A percentile compares a stretch with the other conserved stretches of the same genome.
phyloP scores from a whole-genome alignment of 2,113 vertebrate genomes.

The Scartelaos histophorus region DNA sequence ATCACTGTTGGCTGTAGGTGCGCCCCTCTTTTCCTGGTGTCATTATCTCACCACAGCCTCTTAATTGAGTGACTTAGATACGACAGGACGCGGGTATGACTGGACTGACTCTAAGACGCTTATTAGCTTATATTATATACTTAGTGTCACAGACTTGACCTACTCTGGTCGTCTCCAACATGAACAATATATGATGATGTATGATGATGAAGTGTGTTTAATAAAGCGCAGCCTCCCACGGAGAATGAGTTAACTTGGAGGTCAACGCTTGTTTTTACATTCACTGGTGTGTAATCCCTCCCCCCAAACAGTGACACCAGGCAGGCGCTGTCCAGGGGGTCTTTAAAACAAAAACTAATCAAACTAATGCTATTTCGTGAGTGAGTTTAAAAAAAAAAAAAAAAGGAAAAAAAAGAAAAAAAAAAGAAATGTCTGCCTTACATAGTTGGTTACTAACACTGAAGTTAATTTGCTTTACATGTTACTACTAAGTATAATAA shows the following conservation, averaged over 20 bases:
- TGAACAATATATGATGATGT: background rate
- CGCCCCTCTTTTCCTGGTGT: background rate
- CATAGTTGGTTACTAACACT: too few relatives aligned
- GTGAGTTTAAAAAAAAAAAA: too few relatives aligned
- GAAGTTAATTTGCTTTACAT: too few relatives aligned
- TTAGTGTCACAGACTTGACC: slow-evolving; percentile 43
- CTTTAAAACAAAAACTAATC: background rate
- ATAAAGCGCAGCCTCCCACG: background rate
- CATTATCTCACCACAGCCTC: background rate
- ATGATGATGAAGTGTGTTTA: background rate
- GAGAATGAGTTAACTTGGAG: slow-evolving; percentile 9
- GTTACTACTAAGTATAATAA: too few relatives aligned
- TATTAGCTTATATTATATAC: slow-evolving; percentile 37
- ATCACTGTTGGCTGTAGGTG: too few relatives aligned
- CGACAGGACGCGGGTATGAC: slow-evolving; percentile 22
- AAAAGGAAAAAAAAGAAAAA: too few relatives aligned
- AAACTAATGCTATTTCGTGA: too few relatives aligned
- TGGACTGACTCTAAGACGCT: slow-evolving; percentile 47
- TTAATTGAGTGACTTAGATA: background rate
- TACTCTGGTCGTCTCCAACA: slow-evolving; percentile 26
- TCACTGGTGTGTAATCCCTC: background rate
- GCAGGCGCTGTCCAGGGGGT: background rate
- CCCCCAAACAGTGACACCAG: background rate
- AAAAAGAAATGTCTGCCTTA: too few relatives aligned
- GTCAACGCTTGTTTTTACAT: slow-evolving; percentile 6